phyloP scores from a whole-genome alignment of 2,113 vertebrate species.

The Syngnathus floridae region DNA sequence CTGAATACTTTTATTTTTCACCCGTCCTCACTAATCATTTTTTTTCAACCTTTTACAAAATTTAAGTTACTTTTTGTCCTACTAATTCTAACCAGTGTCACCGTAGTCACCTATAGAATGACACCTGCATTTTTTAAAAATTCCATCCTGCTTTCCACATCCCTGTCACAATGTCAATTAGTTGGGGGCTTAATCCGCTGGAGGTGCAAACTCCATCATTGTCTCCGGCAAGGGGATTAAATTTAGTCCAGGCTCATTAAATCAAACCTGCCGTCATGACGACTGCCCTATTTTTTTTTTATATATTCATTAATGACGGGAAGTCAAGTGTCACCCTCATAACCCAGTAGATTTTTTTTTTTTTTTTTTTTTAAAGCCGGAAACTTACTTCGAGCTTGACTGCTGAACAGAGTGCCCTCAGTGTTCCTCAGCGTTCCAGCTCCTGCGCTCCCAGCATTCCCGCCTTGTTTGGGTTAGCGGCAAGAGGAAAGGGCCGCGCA shows the following conservation, averaged over 20 bases:
- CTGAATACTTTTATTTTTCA: too few species aligned
- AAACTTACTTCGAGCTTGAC: constrained; percentile 11
- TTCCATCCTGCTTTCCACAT: constrained; percentile 1
- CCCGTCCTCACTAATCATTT: too few species aligned
- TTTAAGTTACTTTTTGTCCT: not conserved
- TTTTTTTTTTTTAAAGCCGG: constrained; percentile 9
- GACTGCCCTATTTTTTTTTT: constrained; percentile 32
- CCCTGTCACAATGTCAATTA: constrained; percentile 45
- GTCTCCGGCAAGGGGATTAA: constrained; percentile 49
- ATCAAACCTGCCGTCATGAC: constrained; percentile 46
- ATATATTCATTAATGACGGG: constrained; percentile 6
- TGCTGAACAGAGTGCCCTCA: constrained; percentile 53
- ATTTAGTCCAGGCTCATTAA: constrained; percentile 60
- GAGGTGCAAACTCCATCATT: constrained; percentile 56
- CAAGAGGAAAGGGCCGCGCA: constrained; percentile 84
- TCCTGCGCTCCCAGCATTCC: constrained; percentile 45
- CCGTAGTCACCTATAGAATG: constrained; percentile 15
- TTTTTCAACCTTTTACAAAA: too few species aligned
- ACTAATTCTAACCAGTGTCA: not conserved
- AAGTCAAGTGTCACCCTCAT: constrained; percentile 10
- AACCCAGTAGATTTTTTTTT: constrained; percentile 5
- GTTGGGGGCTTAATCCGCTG: constrained; percentile 53
- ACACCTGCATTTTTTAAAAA: not conserved
- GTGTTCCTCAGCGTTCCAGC: constrained; percentile 22
- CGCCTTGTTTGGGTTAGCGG: constrained; percentile 76